A percentile compares a stretch with the other conserved stretches of the same genome.
These are phyloP conservation scores for Drosophila repletoides DNA, from an alignment of 1,140 invertebrate genomes.

Conservation along the genomic window DNA sequence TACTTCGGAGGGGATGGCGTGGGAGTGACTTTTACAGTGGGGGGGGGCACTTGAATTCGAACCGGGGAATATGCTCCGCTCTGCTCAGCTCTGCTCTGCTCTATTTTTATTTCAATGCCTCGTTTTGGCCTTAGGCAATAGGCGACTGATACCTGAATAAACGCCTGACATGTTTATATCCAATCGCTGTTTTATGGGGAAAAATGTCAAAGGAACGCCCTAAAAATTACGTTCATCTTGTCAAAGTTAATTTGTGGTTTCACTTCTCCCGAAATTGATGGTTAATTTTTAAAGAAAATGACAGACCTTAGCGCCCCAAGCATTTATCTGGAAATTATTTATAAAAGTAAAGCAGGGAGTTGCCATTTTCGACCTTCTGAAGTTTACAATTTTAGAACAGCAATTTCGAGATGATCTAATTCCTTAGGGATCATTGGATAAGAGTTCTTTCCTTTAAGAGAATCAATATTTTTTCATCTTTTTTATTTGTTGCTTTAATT, in stretches of 20 bases:
- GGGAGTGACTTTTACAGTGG: constrained; percentile 38
- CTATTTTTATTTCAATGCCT: constrained; percentile 47
- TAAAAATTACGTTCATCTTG: constrained; percentile 2
- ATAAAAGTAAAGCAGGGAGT: background rate
- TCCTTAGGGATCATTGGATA: no score
- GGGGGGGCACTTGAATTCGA: background rate
- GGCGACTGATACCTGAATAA: constrained; percentile 14
- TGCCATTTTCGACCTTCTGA: no score
- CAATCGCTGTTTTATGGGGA: constrained; percentile 2
- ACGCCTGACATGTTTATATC: constrained; percentile 18
- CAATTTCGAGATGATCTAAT: no score
- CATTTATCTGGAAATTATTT: constrained; percentile 3
- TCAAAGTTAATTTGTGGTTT: constrained; percentile 25
- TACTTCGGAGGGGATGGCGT: constrained; percentile 20
- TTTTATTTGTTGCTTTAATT: no score
- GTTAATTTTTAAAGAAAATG: constrained; percentile 8
- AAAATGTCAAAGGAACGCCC: background rate
- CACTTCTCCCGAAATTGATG: constrained; percentile 1
- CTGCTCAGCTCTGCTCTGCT: no score
- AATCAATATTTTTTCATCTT: no score
- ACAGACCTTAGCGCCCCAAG: background rate
- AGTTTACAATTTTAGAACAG: no score
- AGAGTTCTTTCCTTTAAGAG: no score
- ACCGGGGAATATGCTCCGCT: no score
- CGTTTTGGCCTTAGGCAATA: background rate